phyloP scores from a whole-genome alignment of 2,888 invertebrate genomes.

The Drosophila neotestacea region DNA sequence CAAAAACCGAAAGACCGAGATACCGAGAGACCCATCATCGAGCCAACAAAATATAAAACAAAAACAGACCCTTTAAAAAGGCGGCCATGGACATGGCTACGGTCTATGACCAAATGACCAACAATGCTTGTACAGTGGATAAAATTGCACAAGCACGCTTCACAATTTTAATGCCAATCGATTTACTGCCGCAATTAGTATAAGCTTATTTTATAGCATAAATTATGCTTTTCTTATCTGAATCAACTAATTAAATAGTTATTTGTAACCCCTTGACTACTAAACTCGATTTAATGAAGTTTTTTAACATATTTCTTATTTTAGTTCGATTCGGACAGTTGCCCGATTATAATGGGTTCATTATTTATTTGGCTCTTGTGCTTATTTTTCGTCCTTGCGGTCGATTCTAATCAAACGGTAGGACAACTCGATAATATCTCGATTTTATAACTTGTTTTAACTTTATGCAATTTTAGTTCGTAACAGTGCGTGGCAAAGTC shows the following conservation, averaged over 20 bases:
- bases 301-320: neutral
- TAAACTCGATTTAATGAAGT: neutral
- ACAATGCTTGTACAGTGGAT: constrained; percentile 18
- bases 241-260: constrained; percentile 2
- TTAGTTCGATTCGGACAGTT: neutral
- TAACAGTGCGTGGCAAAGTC: constrained; percentile 15
- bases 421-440: too few relatives aligned
- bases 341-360: constrained; percentile 10
- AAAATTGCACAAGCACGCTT: neutral
- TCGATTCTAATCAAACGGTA: constrained; percentile 17
- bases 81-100: constrained; percentile 30
- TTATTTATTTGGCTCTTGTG: neutral
- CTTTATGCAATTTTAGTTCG: neutral
- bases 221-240: neutral
- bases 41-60: constrained; percentile 37
- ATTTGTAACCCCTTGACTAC: neutral
- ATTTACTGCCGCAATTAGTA: neutral
- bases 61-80: constrained; percentile 33
- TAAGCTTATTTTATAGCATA: neutral
- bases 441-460: neutral
- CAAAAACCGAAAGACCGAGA: constrained; percentile 58
- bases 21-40: constrained; percentile 28
- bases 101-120: constrained; percentile 30
- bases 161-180: neutral
- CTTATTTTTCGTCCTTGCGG: neutral